Base-by-base conservation (phyloP, 2,113 vertebrate species). In the Amazona guildingii region DNA sequence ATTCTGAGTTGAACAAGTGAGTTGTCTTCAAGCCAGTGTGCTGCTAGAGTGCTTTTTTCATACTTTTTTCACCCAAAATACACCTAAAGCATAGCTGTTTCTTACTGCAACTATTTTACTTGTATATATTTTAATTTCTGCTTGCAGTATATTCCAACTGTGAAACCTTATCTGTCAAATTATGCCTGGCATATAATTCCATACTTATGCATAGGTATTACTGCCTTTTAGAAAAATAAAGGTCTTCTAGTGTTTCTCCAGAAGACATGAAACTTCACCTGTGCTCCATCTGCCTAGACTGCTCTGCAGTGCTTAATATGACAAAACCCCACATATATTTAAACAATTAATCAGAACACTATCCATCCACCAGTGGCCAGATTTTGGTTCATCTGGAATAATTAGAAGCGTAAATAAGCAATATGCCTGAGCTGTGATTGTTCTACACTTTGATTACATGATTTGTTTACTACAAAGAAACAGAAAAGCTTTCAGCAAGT, bases 361-460 rank as follows among this genome's bases (percentile, higher is more conserved):
- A 10, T 39, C 55, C 25, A 29, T 46, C 13, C 35, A 39, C 13
- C 33, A 29, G 6, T 44, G 14, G 6, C 37, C 84, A 74, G 44
- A 62, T 86, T 76, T 77, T 43, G 9, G 46, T 76, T 91, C 4
- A 63, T 31, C 6, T 13, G 29, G 33, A 68, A 76, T 73, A 76
- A n/a, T 61, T 13, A 55, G 4, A 64, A 31, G 2, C 9, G 24
- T 35, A 44, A 66, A 82, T 28, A 64, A 66, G 10, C 6, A 51
- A 21, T 43, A 49, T 0, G 0, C 14, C 20, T 25, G 14, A 54
- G 14, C 29, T n/a, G 9, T 17, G 21, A 24, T 31, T 82, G 17
- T 55, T 78, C 18, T 37, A 48, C 24, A 61, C 13, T 1, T 84
- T 68, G 48, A 35, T 46, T 84, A 15, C 12, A 35, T 3, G 1